Percentiles rank a stretch among this genome's conserved stretches.
These are phyloP conservation scores for Cliona cf. orientalis DNA, from an alignment of 37 sponge, comb jelly and placozoan genomes.

Conservation along the genomic window DNA sequence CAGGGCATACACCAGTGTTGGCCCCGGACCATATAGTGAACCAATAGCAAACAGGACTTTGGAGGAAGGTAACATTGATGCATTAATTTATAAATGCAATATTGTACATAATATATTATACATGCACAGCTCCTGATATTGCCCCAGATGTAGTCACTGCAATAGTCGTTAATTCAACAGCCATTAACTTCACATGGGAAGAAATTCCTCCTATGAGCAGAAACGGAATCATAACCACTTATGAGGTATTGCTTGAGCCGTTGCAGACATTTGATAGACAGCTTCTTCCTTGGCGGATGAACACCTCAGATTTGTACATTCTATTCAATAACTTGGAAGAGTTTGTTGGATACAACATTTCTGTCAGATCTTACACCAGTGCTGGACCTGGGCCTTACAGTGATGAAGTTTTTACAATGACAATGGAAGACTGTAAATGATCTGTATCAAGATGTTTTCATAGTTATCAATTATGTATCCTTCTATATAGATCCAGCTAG, in stretches of 20 bases:
- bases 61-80: slow-evolving; percentile 22
- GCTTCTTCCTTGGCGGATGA: neutral
- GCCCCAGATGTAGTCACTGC: slow-evolving; percentile 38
- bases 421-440: slow-evolving; percentile 20
- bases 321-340: slow-evolving; percentile 1
- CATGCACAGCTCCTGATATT: slow-evolving; percentile 25
- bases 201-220: neutral
- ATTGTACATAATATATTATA: neutral
- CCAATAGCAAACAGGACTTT: neutral
- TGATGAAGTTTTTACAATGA: neutral
- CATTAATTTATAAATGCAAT: neutral
- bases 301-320: neutral
- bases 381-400: slow-evolving; percentile 31
- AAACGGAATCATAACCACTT: slow-evolving; percentile 48
- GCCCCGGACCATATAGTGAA: slow-evolving; percentile 20
- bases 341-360: slow-evolving; percentile 36
- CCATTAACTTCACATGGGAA: slow-evolving; percentile 25
- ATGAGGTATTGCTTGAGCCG: slow-evolving; percentile 26
- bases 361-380: slow-evolving; percentile 32
- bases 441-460: neutral
- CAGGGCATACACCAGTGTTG: slow-evolving; percentile 21
- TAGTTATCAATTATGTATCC: neutral
- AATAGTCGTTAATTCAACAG: slow-evolving; percentile 11
- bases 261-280: slow-evolving; percentile 3
- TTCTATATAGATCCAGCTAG: slow-evolving; percentile 18